phyloP scores from a whole-genome alignment of 64 coral and sea anemone species.

The Dendrophyllia cribrosa region DNA sequence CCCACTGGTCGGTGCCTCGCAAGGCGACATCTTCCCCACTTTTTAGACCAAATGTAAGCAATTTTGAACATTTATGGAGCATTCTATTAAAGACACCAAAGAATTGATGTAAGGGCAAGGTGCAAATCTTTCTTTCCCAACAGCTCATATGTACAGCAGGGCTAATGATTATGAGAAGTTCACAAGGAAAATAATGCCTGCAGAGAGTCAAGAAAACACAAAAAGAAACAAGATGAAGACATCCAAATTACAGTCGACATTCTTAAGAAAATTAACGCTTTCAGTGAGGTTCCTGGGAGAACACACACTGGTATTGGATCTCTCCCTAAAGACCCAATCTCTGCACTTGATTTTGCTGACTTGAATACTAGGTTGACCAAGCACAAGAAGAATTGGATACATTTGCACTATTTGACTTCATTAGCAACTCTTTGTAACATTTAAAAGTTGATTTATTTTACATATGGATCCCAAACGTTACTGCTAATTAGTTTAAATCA shows the following conservation, averaged over 20 bases:
- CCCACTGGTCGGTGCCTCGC: too few species aligned
- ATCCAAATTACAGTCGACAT: too few species aligned
- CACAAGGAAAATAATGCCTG: background rate
- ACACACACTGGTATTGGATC: background rate
- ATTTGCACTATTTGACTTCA: too few species aligned
- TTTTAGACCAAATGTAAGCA: too few species aligned
- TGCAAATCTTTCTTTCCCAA: conserved; percentile 1
- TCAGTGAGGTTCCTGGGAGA: background rate
- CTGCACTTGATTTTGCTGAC: background rate
- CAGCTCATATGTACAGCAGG: conserved; percentile 21
- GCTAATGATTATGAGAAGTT: background rate
- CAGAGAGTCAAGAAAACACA: background rate
- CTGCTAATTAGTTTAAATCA: too few species aligned
- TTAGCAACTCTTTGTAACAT: too few species aligned
- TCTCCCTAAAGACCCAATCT: conserved; percentile 21
- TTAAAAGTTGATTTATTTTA: too few species aligned
- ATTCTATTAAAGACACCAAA: conserved; percentile 22
- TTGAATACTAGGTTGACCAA: conserved; percentile 8
- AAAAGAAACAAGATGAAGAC: background rate
- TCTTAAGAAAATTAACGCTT: background rate
- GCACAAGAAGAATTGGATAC: conserved; percentile 23
- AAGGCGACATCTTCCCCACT: too few species aligned
- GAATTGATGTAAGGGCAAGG: conserved; percentile 17
- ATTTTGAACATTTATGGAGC: too few species aligned
- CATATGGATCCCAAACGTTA: too few species aligned